Evolutionary conservation across 2,113 vertebrate genomes (phyloP).

Genomic region (Rhodinocichla rosea): DNA sequence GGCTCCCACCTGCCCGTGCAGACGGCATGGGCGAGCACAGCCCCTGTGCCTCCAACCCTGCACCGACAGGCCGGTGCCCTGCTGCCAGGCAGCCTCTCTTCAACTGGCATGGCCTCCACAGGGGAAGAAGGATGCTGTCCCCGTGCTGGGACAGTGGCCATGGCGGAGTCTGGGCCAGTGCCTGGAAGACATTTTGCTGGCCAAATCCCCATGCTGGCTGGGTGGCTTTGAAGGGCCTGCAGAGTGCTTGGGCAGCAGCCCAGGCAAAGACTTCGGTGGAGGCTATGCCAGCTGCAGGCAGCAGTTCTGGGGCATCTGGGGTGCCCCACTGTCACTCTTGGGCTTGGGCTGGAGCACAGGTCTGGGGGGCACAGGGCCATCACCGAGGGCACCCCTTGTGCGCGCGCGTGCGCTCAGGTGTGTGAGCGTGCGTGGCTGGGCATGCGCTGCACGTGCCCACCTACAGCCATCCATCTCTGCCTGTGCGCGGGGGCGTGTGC

Average conservation of each 20-base stretch:
- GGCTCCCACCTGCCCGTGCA: neutral
- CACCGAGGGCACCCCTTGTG: neutral
- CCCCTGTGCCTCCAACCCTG: rapidly evolving
- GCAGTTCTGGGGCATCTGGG: neutral
- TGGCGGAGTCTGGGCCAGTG: neutral
- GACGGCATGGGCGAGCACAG: rapidly evolving
- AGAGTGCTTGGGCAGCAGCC: neutral
- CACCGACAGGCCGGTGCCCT: neutral
- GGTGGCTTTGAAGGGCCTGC: neutral
- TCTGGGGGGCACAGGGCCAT: neutral
- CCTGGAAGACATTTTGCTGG: constrained; percentile 19
- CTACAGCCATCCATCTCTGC: neutral
- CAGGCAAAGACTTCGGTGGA: neutral
- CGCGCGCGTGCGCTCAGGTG: neutral
- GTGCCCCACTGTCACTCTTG: neutral
- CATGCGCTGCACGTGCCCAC: neutral
- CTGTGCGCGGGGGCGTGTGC: neutral
- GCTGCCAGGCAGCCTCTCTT: neutral
- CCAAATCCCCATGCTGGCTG: neutral
- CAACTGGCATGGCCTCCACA: neutral
- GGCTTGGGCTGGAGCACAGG: rapidly evolving
- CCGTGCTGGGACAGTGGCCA: rapidly evolving
- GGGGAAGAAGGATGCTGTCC: neutral
- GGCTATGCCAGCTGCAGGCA: neutral
- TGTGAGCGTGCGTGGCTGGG: neutral